Conservation (phyloP, 2,113 vertebrate genomes). For the Microcebus murinus region DNA sequence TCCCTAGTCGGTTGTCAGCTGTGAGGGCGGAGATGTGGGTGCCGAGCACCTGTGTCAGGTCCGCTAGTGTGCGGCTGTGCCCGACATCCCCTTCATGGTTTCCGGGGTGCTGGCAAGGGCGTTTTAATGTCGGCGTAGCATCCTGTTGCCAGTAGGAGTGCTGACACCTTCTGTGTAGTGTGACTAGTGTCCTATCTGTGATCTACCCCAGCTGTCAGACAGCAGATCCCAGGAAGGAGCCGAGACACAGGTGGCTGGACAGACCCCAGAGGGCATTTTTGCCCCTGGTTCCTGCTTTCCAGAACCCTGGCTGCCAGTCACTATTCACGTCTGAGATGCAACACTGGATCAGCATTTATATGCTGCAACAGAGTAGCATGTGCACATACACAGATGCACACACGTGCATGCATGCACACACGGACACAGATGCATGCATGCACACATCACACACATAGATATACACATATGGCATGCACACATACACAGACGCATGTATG, state of each 20-base stretch:
- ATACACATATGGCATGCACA: too few relatives aligned
- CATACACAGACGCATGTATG: not conserved
- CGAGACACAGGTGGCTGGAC: rapidly evolving
- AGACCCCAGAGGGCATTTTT: not conserved
- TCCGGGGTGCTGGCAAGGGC: rapidly evolving
- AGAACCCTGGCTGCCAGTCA: not conserved
- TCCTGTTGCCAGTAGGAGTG: not conserved
- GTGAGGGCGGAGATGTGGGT: not conserved
- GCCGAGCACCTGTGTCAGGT: not conserved
- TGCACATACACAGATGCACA: not conserved
- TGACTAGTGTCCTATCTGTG: not conserved
- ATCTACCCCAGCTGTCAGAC: not conserved
- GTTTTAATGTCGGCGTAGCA: rapidly evolving
- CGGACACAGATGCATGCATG: too few relatives aligned
- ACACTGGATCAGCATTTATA: rapidly evolving
- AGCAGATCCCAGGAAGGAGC: not conserved
- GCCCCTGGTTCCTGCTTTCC: too few relatives aligned
- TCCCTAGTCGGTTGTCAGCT: not conserved
- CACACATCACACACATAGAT: too few relatives aligned
- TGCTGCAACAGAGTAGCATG: not conserved
- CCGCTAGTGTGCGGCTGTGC: not conserved
- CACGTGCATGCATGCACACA: too few relatives aligned
- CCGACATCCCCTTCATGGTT: not conserved
- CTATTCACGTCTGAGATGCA: not conserved
- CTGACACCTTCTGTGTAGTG: not conserved